These are phyloP conservation scores for Pantherophis guttatus DNA, from an alignment of 2,113 vertebrate species.

Conservation along the genomic window DNA sequence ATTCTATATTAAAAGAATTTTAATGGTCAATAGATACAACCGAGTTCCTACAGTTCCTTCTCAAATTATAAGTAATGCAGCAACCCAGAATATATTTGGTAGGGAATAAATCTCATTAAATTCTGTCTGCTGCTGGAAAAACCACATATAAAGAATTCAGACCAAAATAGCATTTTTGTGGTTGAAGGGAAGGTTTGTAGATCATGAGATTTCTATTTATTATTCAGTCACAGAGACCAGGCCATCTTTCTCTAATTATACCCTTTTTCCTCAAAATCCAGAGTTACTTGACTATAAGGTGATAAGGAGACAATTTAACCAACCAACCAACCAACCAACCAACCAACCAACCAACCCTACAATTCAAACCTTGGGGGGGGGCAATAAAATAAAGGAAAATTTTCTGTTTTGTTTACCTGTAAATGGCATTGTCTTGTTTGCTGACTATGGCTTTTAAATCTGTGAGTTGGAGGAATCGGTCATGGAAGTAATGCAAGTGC, in stretches of 20 bases:
- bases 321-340: neutral
- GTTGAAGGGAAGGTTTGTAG: neutral
- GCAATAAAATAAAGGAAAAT: neutral
- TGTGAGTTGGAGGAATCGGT: slow-evolving; percentile 90
- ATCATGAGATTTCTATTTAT: neutral
- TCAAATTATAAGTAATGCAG: neutral
- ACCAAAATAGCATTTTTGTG: neutral
- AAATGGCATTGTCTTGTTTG: slow-evolving; percentile 91
- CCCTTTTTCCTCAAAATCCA: neutral
- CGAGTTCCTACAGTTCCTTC: neutral
- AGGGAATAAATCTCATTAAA: neutral
- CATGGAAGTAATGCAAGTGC: slow-evolving; percentile 96
- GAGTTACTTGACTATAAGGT: neutral
- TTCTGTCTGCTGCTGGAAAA: neutral
- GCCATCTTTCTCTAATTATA: neutral
- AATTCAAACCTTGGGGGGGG: neutral
- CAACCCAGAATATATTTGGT: neutral
- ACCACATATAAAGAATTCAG: neutral
- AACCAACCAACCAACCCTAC: neutral
- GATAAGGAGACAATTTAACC: neutral
- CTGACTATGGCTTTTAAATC: slow-evolving; percentile 91
- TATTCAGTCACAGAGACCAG: neutral
- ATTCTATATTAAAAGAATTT: neutral
- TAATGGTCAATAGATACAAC: neutral
- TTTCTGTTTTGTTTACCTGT: slow-evolving; percentile 79